Percentiles rank a stretch among this genome's conserved stretches.
Evolutionary conservation across 2,888 invertebrate genomes (phyloP).

Genomic region (Andrena fulva): DNA sequence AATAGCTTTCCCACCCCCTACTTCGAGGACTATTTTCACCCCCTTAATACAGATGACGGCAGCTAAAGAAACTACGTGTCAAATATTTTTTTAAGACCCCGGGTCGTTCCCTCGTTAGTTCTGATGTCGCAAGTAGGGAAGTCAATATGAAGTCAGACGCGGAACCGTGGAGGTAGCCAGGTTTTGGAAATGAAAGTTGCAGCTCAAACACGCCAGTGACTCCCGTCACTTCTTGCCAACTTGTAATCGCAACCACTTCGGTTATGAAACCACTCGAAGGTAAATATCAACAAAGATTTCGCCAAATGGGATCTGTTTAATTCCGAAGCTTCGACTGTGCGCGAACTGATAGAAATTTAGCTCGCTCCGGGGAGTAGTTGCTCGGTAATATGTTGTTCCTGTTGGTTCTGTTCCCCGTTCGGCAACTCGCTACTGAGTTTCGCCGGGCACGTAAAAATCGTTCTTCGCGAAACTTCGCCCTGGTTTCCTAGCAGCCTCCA

Average conservation of each 20-base stretch:
- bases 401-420: neutral
- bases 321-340: neutral
- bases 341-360: neutral
- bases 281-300: constrained; percentile 9
- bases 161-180: too few relatives aligned
- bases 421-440: neutral
- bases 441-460: neutral
- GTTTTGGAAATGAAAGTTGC: neutral
- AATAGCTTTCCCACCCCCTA: too few relatives aligned
- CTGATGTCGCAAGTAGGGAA: too few relatives aligned
- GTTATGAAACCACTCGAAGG: constrained; percentile 1
- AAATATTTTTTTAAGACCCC: too few relatives aligned
- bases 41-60: too few relatives aligned
- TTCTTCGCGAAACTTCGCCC: neutral
- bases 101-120: too few relatives aligned
- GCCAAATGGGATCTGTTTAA: neutral
- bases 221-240: neutral
- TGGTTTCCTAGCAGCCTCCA: neutral
- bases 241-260: neutral
- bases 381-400: neutral
- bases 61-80: too few relatives aligned
- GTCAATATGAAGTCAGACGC: too few relatives aligned
- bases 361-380: neutral
- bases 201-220: neutral
- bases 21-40: too few relatives aligned